Base-by-base conservation (phyloP, 2,797 vertebrate species). In the Enteromius trimaculatus region DNA sequence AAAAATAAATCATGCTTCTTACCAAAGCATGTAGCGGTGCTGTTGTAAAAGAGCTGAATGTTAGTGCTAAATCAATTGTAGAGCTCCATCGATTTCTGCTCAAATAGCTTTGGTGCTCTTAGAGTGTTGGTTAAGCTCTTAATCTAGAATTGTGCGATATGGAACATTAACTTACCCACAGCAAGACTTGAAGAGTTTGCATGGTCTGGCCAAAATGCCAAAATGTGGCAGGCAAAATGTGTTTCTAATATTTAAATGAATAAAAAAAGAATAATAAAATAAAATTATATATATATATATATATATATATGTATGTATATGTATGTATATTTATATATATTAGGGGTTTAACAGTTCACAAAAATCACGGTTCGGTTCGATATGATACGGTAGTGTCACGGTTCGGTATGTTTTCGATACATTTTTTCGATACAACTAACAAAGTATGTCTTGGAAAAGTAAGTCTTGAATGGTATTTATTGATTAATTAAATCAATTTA, bases 1-100 rank as follows among this genome's bases (percentile, higher is more conserved):
- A 34, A 26, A 55, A 76, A 83, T 69, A 70, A 83, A 86, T 74
- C 69, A 68, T 72, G 51, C 26, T 82, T 74, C 81, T 79, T 79
- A 75, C 37, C 51, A 47, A 74, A 78, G 68, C 49, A 62, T 82
- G 68, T 42, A 78, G 44, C 62, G 60, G 75, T 23, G 72, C 64
- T 70, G 53, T 79, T 62, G 81, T 79, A 76, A 69, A 60, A 74
- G 68, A 69, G 66, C 80, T 72, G 65, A 78, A 82, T 31, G 75
- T 78, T 66, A 19, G 71, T 34, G 70, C 60, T 66, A 79, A 83
- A 76, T 75, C 62, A 75, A 74, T 75, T 55, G 77, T 31, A 68
- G 49, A 37, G 37, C 39, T 79, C 34, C 39, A 82, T 72, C 1
- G 65, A 77, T 83, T 83, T 78, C 65, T 78, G 37, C 66, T 83